Conservation (phyloP, 2,113 vertebrate genomes). For the Vombatus ursinus region DNA sequence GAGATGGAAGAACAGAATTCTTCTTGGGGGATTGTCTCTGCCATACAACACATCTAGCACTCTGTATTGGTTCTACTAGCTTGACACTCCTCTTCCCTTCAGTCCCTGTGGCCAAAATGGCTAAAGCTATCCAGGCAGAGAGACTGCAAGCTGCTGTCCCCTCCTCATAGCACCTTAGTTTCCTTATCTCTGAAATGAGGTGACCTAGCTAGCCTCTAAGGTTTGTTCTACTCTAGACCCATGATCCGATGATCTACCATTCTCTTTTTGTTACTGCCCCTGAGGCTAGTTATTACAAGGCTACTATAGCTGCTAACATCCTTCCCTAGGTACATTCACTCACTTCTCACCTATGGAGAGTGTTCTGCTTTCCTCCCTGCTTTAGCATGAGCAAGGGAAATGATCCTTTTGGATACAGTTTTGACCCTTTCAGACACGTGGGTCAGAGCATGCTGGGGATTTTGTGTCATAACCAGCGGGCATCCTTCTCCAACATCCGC, state of each 20-base stretch:
- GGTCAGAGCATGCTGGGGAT: background rate
- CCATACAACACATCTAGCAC: background rate
- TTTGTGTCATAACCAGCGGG: too few species aligned
- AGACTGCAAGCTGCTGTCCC: background rate
- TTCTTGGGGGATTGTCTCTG: background rate
- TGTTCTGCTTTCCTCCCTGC: background rate
- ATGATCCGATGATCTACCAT: background rate
- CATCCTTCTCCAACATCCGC: background rate
- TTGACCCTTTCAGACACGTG: background rate
- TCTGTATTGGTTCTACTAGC: background rate
- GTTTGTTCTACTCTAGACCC: background rate
- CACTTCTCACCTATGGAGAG: background rate
- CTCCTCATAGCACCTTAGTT: background rate
- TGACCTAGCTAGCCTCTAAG: background rate
- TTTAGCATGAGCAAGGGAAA: background rate
- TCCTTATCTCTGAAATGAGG: background rate
- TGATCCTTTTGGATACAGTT: background rate
- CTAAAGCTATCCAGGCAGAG: background rate
- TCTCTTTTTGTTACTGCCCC: background rate
- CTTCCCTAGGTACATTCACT: background rate
- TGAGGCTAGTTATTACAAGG: background rate
- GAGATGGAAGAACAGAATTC: background rate
- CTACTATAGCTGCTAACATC: background rate
- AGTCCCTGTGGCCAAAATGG: background rate
- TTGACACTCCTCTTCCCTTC: background rate